Conservation (phyloP, 1,140 invertebrate species). For the Neuroterus valhalla region DNA sequence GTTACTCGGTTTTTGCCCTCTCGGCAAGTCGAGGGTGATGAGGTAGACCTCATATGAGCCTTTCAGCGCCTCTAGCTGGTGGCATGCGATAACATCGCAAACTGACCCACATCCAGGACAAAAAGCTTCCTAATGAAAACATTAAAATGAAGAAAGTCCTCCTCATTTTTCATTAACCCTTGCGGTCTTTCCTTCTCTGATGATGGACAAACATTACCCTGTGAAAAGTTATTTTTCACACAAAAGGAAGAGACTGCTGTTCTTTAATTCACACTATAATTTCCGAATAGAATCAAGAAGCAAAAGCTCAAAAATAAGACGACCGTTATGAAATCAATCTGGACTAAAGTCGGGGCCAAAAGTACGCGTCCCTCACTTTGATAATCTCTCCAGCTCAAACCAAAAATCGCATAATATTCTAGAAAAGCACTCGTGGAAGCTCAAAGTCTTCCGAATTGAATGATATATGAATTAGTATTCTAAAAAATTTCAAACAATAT, state of each 20-base stretch:
- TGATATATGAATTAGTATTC: too few relatives aligned
- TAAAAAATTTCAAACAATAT: too few relatives aligned
- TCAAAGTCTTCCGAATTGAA: too few relatives aligned
- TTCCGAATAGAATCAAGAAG: not conserved
- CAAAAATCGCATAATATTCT: too few relatives aligned
- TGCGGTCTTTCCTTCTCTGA: not conserved
- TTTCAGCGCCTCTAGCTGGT: slow-evolving; percentile 31
- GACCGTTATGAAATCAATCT: not conserved
- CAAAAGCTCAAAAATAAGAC: not conserved
- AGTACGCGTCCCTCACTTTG: too few relatives aligned
- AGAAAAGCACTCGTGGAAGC: too few relatives aligned
- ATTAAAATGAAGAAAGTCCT: slow-evolving; percentile 45
- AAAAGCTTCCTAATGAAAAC: slow-evolving; percentile 48
- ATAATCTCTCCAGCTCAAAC: too few relatives aligned
- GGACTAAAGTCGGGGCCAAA: too few relatives aligned
- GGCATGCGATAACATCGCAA: slow-evolving; percentile 40
- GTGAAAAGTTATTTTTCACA: not conserved
- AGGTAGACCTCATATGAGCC: slow-evolving; percentile 18
- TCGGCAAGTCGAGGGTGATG: slow-evolving; percentile 32
- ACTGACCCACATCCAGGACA: slow-evolving; percentile 43
- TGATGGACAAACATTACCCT: not conserved
- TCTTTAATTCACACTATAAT: slow-evolving; percentile 18
- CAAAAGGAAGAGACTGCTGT: not conserved
- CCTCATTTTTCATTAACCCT: slow-evolving; percentile 41
- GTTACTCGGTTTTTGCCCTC: slow-evolving; percentile 22